Percentiles rank a stretch among this genome's conserved stretches.
Conservation (phyloP, 2,888 invertebrate genomes). For the Calliphora vomitoria region DNA sequence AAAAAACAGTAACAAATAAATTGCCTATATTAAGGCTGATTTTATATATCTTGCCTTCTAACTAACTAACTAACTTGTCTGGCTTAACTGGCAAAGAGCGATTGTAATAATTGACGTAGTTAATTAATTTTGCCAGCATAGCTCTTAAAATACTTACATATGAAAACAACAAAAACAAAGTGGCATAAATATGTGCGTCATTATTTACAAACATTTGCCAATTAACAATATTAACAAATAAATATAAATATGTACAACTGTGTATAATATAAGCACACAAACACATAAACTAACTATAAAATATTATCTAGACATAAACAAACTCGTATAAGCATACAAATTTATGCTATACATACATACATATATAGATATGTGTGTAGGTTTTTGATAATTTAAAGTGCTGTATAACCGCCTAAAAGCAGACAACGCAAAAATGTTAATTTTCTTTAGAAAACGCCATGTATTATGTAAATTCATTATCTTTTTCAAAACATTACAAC, state of each 20-base stretch:
- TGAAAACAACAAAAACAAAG: background rate
- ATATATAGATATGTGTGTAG: background rate
- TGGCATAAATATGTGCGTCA: conserved; percentile 34
- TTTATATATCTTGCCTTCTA: background rate
- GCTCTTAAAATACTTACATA: background rate
- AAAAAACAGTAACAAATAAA: conserved; percentile 20
- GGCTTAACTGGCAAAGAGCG: background rate
- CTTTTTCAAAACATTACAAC: conserved; percentile 33
- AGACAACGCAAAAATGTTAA: conserved; percentile 62
- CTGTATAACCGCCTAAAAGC: conserved; percentile 59
- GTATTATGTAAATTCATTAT: conserved; percentile 71
- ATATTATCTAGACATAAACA: conserved; percentile 18
- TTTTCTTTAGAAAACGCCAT: conserved; percentile 35
- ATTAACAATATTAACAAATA: conserved; percentile 58
- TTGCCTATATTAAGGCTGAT: conserved; percentile 74
- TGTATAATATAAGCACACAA: background rate
- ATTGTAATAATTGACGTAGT: conserved; percentile 62
- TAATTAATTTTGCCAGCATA: conserved; percentile 67
- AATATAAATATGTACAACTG: conserved; percentile 13
- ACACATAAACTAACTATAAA: conserved; percentile 27
- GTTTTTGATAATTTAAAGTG: background rate
- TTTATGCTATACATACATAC: background rate
- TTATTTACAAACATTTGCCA: conserved; percentile 65
- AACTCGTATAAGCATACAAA: background rate
- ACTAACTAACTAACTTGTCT: background rate